Evolutionary conservation across 2,113 vertebrate species (phyloP), one percentile per base, ranked within the genome.

Genomic region (Gnathonemus echidnorhynchus): DNA sequence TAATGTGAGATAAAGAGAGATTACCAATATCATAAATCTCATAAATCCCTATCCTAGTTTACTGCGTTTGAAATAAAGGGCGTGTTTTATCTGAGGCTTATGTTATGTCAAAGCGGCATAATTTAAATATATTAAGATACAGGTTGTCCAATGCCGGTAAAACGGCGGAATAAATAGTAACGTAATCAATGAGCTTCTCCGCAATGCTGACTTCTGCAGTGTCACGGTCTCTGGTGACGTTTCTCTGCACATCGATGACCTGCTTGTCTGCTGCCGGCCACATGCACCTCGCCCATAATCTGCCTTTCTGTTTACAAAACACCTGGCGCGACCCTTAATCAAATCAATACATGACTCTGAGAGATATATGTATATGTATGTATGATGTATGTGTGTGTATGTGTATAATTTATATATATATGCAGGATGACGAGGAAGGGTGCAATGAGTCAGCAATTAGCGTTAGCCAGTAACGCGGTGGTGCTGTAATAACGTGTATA

Each of bases 201-300:
- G 88, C 88, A 89, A 31, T 89, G 88, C 70, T 80, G 88, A 89
- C n/a, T 77, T 70, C 5, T 35, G 88, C 88, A 31, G 62, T 70
- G 62, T 70, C 62, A 70, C 10, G n/a, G 62, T 70, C 49, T 11
- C 88, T 24, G 49, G 39, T 46, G 86, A 46, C 83, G 56, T 21
- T 48, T 9, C 35, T 39, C 31, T 42, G 74, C 15, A 35, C 31
- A 15, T 6, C 70, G 6, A n/a, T 80, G 74, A 80, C 74, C 35
- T 80, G 35, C 35, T 39, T 80, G 74, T 80, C 74, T 80, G 6
- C 31, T 6, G 31, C 35, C 70, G 21, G 7, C 70, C 15, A 19
- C 31, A 77, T 80, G 13, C 74, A 80, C 17, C 2, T 80, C 31
- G 35, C 10, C 35, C 35, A 19, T 42, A 42, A 19, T 19, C 74